These are phyloP conservation scores for Bombus confusus DNA, from an alignment of 1,140 invertebrate species.

Conservation along the genomic window DNA sequence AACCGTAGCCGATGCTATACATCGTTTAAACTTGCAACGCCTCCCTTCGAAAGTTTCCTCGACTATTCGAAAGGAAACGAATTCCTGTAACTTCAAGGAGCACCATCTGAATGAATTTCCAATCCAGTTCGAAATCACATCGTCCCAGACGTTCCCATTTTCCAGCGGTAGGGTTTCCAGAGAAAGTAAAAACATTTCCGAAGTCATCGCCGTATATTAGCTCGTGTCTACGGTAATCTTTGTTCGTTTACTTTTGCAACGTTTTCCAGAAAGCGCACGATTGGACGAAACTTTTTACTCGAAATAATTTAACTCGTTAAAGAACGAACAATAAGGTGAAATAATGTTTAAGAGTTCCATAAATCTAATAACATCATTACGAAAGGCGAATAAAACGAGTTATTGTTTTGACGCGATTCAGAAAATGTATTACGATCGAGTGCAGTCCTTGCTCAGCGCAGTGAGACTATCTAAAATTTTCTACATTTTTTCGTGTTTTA, in stretches of 20 bases:
- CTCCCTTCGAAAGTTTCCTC: slow-evolving; percentile 27
- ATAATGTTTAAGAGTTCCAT: no score
- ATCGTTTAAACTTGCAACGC: slow-evolving; percentile 49
- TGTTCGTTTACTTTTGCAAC: slow-evolving; percentile 13
- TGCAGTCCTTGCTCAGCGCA: background rate
- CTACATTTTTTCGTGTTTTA: background rate
- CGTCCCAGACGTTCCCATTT: slow-evolving; percentile 51
- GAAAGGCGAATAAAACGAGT: no score
- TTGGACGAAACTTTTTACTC: background rate
- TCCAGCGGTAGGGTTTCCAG: slow-evolving; percentile 33
- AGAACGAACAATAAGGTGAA: no score
- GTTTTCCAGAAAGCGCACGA: no score
- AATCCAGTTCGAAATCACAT: slow-evolving; percentile 50
- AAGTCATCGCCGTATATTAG: slow-evolving; percentile 56
- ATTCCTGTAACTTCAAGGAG: slow-evolving; percentile 43
- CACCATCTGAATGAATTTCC: slow-evolving; percentile 54
- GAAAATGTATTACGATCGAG: background rate
- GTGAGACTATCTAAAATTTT: background rate
- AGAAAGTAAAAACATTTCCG: slow-evolving; percentile 56
- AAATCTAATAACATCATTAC: no score
- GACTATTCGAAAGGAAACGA: slow-evolving; percentile 40
- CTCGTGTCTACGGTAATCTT: slow-evolving; percentile 11
- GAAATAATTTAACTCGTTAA: no score
- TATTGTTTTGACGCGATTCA: no score
- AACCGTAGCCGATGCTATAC: slow-evolving; percentile 44